Conservation (phyloP, 2,888 invertebrate genomes). For the Parapristionchus giblindavisi region DNA sequence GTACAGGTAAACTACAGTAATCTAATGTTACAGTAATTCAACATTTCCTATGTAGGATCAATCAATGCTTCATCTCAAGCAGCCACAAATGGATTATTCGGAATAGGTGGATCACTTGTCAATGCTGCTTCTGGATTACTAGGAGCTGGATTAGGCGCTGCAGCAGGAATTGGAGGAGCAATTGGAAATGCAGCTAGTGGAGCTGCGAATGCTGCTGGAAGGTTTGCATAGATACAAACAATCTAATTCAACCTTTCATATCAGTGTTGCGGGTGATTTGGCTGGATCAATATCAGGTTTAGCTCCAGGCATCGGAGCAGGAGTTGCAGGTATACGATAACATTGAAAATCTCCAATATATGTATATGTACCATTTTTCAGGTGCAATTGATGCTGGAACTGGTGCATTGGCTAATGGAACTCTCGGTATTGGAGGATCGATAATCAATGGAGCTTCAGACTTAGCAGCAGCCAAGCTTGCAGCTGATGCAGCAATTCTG, state of each 20-base stretch:
- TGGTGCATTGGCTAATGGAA: constrained; percentile 23
- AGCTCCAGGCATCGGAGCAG: no score
- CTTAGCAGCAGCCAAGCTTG: no score
- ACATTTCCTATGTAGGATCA: no score
- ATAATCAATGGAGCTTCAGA: constrained; percentile 29
- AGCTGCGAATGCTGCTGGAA: not conserved
- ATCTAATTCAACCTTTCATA: no score
- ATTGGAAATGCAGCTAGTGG: not conserved
- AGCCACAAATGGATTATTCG: constrained; percentile 17
- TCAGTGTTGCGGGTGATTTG: no score
- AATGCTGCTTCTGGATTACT: constrained; percentile 29
- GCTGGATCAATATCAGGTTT: no score
- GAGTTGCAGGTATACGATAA: no score
- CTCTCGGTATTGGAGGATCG: constrained; percentile 24
- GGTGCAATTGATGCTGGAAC: constrained; percentile 22
- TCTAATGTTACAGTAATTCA: not conserved
- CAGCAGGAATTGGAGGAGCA: constrained; percentile 15
- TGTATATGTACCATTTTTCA: no score
- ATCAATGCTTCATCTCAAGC: constrained; percentile 23
- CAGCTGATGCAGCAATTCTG: no score
- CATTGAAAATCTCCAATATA: no score
- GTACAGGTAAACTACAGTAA: not conserved
- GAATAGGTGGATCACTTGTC: constrained; percentile 17
- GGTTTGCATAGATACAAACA: no score
- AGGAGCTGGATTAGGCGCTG: constrained; percentile 20